Conservation (phyloP, 2,797 vertebrate genomes). For the Huso huso region DNA sequence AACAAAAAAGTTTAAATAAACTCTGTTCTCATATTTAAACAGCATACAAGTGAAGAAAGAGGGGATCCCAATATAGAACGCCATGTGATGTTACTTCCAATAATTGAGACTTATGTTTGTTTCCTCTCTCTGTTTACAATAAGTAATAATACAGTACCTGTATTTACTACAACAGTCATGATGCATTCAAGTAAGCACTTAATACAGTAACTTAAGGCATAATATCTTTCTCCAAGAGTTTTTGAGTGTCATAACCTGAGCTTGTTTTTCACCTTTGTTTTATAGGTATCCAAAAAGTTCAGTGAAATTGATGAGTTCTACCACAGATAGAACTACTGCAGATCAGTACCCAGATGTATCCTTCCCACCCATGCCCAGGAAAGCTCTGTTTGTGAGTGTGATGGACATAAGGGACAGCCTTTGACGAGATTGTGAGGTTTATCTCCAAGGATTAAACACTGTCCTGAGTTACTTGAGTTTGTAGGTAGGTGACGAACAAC, state of each 20-base stretch:
- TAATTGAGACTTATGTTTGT: too few relatives aligned
- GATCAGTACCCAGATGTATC: conserved; percentile 44
- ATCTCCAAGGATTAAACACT: conserved; percentile 55
- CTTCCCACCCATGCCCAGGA: conserved; percentile 66
- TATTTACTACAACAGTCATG: too few relatives aligned
- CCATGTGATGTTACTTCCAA: too few relatives aligned
- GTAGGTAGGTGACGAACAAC: conserved; percentile 39
- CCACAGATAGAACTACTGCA: conserved; percentile 39
- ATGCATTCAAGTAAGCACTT: background rate
- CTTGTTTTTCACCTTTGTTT: background rate
- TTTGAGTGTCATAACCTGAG: background rate
- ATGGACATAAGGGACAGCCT: conserved; percentile 56
- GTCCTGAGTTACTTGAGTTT: conserved; percentile 68
- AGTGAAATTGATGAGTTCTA: conserved; percentile 75
- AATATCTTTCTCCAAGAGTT: background rate
- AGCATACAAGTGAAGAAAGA: too few relatives aligned
- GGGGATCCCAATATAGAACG: too few relatives aligned
- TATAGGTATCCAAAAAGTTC: conserved; percentile 75
- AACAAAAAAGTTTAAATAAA: too few relatives aligned
- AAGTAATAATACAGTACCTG: too few relatives aligned
- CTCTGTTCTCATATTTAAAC: too few relatives aligned
- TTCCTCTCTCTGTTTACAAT: too few relatives aligned
- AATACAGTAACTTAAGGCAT: too few relatives aligned
- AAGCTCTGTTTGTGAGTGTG: conserved; percentile 71
- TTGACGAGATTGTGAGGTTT: conserved; percentile 64